phyloP scores from a whole-genome alignment of 2,888 invertebrate genomes.

The Phaedon cochleariae region DNA sequence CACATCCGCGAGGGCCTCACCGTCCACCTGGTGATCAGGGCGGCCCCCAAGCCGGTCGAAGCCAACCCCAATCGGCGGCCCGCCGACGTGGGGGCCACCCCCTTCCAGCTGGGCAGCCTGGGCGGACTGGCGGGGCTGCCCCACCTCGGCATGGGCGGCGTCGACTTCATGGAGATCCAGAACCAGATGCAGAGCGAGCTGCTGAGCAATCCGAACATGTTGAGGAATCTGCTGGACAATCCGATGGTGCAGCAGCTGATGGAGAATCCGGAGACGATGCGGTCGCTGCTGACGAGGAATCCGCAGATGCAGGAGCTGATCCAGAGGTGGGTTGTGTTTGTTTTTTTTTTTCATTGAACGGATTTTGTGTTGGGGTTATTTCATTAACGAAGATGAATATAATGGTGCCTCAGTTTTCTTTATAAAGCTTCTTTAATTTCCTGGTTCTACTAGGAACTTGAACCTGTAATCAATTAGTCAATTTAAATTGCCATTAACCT shows the following conservation, averaged over 20 bases:
- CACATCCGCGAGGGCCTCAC: slow-evolving; percentile 95
- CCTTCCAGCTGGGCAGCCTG: slow-evolving; percentile 57
- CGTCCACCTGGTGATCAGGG: slow-evolving; percentile 93
- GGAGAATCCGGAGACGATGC: slow-evolving; percentile 96
- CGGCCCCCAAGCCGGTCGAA: slow-evolving; percentile 70
- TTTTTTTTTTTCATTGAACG: neutral
- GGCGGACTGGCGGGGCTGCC: slow-evolving; percentile 81
- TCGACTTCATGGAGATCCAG: slow-evolving; percentile 81
- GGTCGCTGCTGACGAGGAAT: slow-evolving; percentile 89
- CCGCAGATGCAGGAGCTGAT: slow-evolving; percentile 98
- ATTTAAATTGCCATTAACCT: no score
- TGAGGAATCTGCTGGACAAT: slow-evolving; percentile 92
- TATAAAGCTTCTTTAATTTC: no score
- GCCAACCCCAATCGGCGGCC: slow-evolving; percentile 54
- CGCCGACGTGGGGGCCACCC: slow-evolving; percentile 53
- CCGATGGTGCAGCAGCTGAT: slow-evolving; percentile 94
- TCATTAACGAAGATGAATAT: no score
- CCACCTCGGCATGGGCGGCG: slow-evolving; percentile 73
- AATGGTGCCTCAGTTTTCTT: no score
- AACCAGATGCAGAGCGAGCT: slow-evolving; percentile 91
- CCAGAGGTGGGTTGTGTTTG: slow-evolving; percentile 67
- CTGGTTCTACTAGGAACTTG: no score
- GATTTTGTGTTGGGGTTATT: no score
- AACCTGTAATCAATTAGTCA: no score
- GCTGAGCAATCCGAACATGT: slow-evolving; percentile 87